Percentiles rank a stretch among this genome's conserved stretches.
Evolutionary conservation across 2,888 invertebrate genomes (phyloP).

Genomic region (Brachyopa scutellaris): DNA sequence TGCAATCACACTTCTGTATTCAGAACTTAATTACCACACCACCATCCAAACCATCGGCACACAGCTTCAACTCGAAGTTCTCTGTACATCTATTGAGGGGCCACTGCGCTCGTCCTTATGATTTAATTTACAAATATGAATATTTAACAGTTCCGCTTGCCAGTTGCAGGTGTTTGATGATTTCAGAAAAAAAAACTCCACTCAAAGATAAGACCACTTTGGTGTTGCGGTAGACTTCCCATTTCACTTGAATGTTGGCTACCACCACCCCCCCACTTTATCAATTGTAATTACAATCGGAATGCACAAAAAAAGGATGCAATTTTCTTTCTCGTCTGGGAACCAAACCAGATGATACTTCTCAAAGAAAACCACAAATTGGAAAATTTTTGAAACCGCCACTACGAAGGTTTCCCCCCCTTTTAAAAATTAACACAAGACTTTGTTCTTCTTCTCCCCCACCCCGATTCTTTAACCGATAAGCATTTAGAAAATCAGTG

Average conservation of each 20-base stretch:
- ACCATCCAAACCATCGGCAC: slow-evolving; percentile 20
- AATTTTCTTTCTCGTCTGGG: slow-evolving; percentile 50
- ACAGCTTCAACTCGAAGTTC: too few relatives aligned
- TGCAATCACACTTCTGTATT: slow-evolving; percentile 59
- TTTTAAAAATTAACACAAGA: slow-evolving; percentile 29
- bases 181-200: slow-evolving; percentile 14
- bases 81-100: too few relatives aligned
- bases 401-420: not conserved
- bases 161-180: slow-evolving; percentile 53
- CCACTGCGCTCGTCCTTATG: slow-evolving; percentile 30
- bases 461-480: slow-evolving; percentile 12
- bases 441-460: slow-evolving; percentile 2
- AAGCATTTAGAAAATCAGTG: slow-evolving; percentile 56
- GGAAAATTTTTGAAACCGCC: slow-evolving; percentile 26
- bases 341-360: slow-evolving; percentile 58
- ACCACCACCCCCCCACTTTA: slow-evolving; percentile 5
- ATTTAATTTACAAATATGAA: slow-evolving; percentile 71
- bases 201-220: slow-evolving; percentile 44
- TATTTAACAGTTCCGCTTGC: slow-evolving; percentile 66
- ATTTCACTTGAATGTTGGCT: too few relatives aligned
- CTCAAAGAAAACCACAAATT: slow-evolving; percentile 68
- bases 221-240: slow-evolving; percentile 12
- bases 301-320: slow-evolving; percentile 46
- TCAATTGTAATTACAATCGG: slow-evolving; percentile 67
- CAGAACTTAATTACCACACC: slow-evolving; percentile 62